Conservation (phyloP, 2,113 vertebrate species). For the Macquaria ambigua region DNA sequence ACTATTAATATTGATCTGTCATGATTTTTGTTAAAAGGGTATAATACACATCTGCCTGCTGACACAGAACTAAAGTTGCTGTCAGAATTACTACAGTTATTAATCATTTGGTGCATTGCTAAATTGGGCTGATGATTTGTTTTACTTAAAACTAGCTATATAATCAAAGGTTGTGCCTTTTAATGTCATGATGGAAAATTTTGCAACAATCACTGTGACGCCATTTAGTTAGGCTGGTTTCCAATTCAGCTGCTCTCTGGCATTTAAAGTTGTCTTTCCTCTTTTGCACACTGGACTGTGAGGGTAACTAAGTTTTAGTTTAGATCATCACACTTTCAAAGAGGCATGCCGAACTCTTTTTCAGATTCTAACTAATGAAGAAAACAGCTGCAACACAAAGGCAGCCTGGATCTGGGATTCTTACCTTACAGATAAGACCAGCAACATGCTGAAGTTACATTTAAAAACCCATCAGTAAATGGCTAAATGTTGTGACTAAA, state of each 20-base stretch:
- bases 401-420: too few species aligned
- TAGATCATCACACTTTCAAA: background rate
- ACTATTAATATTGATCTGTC: background rate
- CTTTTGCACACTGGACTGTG: background rate
- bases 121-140: background rate
- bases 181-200: background rate
- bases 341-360: background rate
- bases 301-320: background rate
- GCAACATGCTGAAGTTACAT: too few species aligned
- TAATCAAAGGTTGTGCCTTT: background rate
- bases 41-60: background rate
- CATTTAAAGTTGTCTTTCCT: conserved; percentile 2
- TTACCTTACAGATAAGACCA: background rate
- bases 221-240: background rate
- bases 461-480: background rate
- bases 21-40: background rate
- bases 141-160: background rate
- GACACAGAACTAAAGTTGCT: background rate
- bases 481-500: background rate
- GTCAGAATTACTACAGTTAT: background rate
- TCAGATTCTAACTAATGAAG: background rate
- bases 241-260: background rate
- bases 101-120: background rate
- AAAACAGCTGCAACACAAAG: background rate
- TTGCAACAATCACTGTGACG: background rate